phyloP scores from a whole-genome alignment of 2,888 invertebrate genomes.

The Cephus spinipes region DNA sequence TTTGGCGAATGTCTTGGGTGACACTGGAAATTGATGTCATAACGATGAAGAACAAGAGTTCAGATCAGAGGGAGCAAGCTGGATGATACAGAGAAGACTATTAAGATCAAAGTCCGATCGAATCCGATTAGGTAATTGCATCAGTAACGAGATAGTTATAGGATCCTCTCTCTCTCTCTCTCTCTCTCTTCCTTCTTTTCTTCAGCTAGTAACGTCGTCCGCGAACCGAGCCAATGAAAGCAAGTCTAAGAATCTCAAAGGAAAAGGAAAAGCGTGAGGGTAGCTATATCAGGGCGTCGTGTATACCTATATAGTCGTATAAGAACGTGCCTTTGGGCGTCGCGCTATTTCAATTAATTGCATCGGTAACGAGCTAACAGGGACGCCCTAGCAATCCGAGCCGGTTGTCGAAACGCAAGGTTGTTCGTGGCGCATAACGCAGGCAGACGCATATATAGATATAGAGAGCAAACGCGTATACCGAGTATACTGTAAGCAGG shows the following conservation, averaged over 20 bases:
- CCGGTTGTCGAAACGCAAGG: neutral
- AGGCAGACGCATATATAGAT: neutral
- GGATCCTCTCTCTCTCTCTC: neutral
- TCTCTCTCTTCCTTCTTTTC: neutral
- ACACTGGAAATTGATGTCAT: too few relatives aligned
- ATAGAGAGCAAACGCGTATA: neutral
- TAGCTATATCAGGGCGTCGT: neutral
- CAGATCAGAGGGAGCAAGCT: neutral
- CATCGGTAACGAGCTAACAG: neutral
- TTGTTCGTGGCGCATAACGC: neutral
- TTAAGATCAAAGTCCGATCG: neutral
- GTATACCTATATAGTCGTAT: neutral
- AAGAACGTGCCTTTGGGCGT: neutral
- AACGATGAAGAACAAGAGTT: too few relatives aligned
- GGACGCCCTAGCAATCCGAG: neutral
- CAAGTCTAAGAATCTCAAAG: neutral
- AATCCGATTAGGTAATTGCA: neutral
- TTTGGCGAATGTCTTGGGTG: too few relatives aligned
- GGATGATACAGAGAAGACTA: neutral
- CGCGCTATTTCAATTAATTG: neutral
- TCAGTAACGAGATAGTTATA: neutral
- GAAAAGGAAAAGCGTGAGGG: neutral
- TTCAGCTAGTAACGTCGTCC: neutral
- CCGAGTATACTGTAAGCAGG: neutral
- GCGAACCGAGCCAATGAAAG: neutral